Conservation (phyloP, 1,140 invertebrate genomes). For the Propsilocerus akamusi region DNA sequence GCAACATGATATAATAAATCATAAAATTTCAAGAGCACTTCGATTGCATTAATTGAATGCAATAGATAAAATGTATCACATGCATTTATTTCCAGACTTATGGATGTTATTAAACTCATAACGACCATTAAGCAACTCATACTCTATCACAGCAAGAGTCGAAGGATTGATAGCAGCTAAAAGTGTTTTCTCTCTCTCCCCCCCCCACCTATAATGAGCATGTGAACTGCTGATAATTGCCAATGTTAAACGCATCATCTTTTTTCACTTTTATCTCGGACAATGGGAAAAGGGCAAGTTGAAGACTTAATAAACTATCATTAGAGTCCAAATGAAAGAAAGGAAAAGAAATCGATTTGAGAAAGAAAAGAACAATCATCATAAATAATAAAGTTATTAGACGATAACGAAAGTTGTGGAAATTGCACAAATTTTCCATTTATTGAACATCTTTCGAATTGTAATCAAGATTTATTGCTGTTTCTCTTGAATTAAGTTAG, state of each 20-base stretch:
- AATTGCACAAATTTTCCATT: background rate
- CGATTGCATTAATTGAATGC: no score
- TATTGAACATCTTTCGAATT: background rate
- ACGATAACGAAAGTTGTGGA: background rate
- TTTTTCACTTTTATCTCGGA: no score
- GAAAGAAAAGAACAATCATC: background rate
- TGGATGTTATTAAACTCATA: no score
- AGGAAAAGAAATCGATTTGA: background rate
- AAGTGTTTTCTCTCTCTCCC: background rate
- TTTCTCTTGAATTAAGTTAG: background rate
- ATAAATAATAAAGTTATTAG: background rate
- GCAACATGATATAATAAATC: no score
- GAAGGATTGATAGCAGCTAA: background rate
- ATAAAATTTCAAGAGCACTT: no score
- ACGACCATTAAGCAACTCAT: no score
- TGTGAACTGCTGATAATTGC: background rate
- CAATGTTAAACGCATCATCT: background rate
- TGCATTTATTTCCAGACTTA: no score
- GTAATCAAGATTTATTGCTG: conserved; percentile 1
- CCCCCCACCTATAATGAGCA: background rate
- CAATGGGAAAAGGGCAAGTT: background rate
- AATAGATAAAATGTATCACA: no score
- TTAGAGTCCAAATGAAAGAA: no score
- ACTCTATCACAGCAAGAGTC: no score
- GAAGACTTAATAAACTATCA: no score